A percentile compares a stretch with the other conserved stretches of the same genome.
Conservation (phyloP, 1,140 invertebrate genomes). For the Oncopodura yosiiana region DNA sequence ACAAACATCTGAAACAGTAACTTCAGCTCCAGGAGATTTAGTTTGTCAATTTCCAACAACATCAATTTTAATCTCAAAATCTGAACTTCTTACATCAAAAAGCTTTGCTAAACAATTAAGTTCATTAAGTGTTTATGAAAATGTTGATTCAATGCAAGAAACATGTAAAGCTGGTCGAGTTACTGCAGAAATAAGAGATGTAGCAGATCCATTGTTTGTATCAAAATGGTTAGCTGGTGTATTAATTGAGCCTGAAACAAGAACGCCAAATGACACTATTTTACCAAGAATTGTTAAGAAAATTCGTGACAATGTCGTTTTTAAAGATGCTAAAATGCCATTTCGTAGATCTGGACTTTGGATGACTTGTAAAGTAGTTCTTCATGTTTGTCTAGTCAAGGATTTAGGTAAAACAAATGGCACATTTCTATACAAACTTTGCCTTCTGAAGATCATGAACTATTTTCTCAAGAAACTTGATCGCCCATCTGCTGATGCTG, state of each 20-base stretch:
- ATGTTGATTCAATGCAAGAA: not conserved
- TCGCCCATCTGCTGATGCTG: not conserved
- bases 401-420: not conserved
- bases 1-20: not conserved
- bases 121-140: not conserved
- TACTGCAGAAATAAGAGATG: conserved; percentile 7
- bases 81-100: not conserved
- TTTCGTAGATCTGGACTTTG: conserved; percentile 22
- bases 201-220: not conserved
- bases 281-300: conserved; percentile 13
- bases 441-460: conserved; percentile 5
- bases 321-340: conserved; percentile 1
- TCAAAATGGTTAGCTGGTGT: conserved; percentile 5
- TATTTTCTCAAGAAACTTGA: not conserved
- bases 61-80: conserved; percentile 1
- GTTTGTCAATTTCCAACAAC: conserved; percentile 2
- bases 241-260: not conserved
- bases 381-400: conserved; percentile 5
- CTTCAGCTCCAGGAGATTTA: not conserved
- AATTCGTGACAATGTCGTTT: conserved; percentile 14
- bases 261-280: not conserved
- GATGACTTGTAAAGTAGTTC: conserved; percentile 16
- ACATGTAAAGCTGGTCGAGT: not conserved
- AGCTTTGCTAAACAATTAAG: conserved; percentile 1
- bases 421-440: conserved; percentile 10